Evolutionary conservation across 2,113 vertebrate genomes (phyloP), one percentile per base, ranked within the genome.

Genomic region (Ammodytes marinus): DNA sequence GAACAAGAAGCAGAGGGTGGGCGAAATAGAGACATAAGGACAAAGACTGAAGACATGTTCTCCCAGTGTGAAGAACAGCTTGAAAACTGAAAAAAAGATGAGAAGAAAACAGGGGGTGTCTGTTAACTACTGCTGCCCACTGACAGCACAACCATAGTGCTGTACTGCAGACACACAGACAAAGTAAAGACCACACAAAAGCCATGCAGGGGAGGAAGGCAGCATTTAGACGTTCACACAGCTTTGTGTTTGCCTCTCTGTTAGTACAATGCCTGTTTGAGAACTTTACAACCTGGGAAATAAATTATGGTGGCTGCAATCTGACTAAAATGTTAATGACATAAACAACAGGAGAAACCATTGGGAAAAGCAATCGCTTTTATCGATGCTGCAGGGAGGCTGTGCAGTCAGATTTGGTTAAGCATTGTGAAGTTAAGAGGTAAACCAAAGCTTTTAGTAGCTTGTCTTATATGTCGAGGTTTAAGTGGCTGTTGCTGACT

Each of bases 291-390:
- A 39, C 69, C 59, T 68, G 13, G 0, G 45, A 35, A 27, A 78
- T 90, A 68, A 84, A 70, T 81, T 87, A 87, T 71, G 63, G 39
- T 11, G 67, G 35, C 5, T 65, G 58, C 79, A 86, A 77, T 85
- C 63, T 55, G 79, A 83, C 74, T 73, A 76, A 85, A 90, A 85
- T 81, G 74, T 76, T 77, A 75, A 80, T 68, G 69, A 35, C 9
- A 55, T 76, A 72, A 77, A 83, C 67, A 69, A 83, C 11, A 27
- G 66, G 1, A 75, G 65, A 57, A 81, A 86, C 64, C 82, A 80
- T 15, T 63, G 45, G 69, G 67, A 52, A 81, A 86, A 74, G 82
- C 84, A 81, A 76, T 88, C 43, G 9, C 59, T 85, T 85, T 87
- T 83, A 83, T 70, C 75, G 82, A 71, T 69, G 61, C 85, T 66